Percentiles rank a stretch among this genome's conserved stretches.
These are phyloP conservation scores for Pseudomyrmex pallidus DNA, from an alignment of 1,140 invertebrate species.

Conservation along the genomic window DNA sequence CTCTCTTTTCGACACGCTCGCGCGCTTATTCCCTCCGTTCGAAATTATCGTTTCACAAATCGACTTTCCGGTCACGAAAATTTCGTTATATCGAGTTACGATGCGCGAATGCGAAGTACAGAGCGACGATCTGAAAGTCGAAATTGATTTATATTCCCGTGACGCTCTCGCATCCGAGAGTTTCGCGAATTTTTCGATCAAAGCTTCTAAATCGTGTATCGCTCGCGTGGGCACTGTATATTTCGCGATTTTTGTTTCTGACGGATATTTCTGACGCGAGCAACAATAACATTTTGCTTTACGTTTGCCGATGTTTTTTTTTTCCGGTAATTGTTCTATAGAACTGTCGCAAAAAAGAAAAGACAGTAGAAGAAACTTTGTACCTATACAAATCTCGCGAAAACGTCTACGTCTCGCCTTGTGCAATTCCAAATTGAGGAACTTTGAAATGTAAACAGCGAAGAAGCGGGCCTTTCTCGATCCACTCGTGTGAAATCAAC, in stretches of 20 bases:
- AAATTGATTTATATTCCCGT: background rate
- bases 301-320: background rate
- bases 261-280: background rate
- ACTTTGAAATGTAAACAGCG: constrained; percentile 34
- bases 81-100: background rate
- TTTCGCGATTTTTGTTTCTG: background rate
- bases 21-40: background rate
- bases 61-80: background rate
- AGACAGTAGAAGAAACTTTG: background rate
- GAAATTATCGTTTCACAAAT: constrained; percentile 5
- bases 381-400: background rate
- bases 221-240: too few species aligned
- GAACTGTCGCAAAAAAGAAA: background rate
- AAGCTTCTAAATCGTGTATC: too few species aligned
- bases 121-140: background rate
- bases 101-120: background rate
- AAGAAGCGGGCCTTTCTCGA: background rate
- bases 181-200: too few species aligned
- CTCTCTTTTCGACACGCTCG: background rate
- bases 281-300: too few species aligned
- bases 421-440: constrained; percentile 40
- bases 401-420: background rate
- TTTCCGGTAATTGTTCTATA: background rate
- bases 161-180: too few species aligned
- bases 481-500: constrained; percentile 26